phyloP scores from a whole-genome alignment of 1,140 invertebrate species.

The Physella acuta region DNA sequence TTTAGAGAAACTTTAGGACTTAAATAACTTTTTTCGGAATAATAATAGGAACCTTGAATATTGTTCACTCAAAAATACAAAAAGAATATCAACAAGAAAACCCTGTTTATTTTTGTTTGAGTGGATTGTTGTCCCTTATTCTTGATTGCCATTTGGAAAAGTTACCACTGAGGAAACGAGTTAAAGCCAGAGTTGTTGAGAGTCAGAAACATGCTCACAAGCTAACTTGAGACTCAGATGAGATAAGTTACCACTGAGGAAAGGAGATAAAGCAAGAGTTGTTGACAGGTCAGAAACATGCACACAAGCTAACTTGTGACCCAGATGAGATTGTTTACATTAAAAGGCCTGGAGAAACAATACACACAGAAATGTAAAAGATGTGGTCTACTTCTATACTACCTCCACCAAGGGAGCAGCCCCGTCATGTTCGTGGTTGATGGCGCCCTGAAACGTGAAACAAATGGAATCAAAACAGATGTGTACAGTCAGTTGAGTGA shows the following conservation, averaged over 20 bases:
- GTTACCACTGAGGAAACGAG: conserved; percentile 84
- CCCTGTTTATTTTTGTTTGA: too few relatives aligned
- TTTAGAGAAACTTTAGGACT: too few relatives aligned
- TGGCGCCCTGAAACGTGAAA: conserved; percentile 67
- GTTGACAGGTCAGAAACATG: too few relatives aligned
- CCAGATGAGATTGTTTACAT: conserved; percentile 70
- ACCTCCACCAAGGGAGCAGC: conserved; percentile 76
- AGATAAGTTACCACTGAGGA: conserved; percentile 64
- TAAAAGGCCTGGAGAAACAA: conserved; percentile 84
- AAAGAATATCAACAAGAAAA: too few relatives aligned
- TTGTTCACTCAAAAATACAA: too few relatives aligned
- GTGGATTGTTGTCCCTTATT: too few relatives aligned
- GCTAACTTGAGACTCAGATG: conserved; percentile 84
- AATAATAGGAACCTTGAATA: too few relatives aligned
- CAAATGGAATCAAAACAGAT: conserved; percentile 71
- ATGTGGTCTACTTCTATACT: conserved; percentile 90
- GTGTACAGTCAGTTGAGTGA: conserved; percentile 60
- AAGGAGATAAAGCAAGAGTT: too few relatives aligned
- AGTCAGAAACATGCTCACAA: conserved; percentile 93
- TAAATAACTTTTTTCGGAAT: too few relatives aligned
- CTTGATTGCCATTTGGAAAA: conserved; percentile 90
- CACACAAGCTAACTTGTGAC: too few relatives aligned
- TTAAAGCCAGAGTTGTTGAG: conserved; percentile 93
- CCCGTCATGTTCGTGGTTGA: conserved; percentile 86
- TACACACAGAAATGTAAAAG: conserved; percentile 85